Evolutionary conservation across 1,140 invertebrate species (phyloP).

Genomic region (Scaptodrosophila lebanonensis): DNA sequence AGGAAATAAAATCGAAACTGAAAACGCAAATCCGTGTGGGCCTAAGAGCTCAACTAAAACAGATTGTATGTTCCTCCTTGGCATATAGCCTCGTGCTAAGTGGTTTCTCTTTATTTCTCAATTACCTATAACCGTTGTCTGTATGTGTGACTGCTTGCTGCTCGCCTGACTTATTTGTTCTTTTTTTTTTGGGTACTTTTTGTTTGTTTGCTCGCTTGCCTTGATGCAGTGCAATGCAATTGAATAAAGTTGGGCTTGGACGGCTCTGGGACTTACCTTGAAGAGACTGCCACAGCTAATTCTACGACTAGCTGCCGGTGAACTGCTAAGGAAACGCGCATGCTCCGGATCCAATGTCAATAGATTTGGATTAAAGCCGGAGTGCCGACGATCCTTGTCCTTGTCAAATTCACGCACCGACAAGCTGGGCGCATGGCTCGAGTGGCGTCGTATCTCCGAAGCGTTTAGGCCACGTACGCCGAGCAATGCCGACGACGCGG

Average conservation of each 20-base stretch:
- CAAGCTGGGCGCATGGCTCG: conserved; percentile 72
- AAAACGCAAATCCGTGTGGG: too few relatives aligned
- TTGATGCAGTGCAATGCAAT: conserved; percentile 33
- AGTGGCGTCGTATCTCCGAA: conserved; percentile 68
- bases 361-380: conserved; percentile 80
- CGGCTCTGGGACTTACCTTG: conserved; percentile 79
- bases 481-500: conserved; percentile 44
- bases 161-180: conserved; percentile 37
- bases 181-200: not conserved
- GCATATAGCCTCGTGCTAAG: too few relatives aligned
- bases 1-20: not conserved
- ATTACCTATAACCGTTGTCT: conserved; percentile 52
- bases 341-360: conserved; percentile 81
- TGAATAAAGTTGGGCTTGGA: conserved; percentile 21
- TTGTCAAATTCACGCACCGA: conserved; percentile 74
- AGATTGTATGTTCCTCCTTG: not conserved
- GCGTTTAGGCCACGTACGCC: conserved; percentile 49
- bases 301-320: conserved; percentile 85
- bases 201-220: conserved; percentile 29
- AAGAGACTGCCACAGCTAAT: conserved; percentile 88
- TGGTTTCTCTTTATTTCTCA: not conserved
- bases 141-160: conserved; percentile 45
- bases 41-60: too few relatives aligned
- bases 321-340: conserved; percentile 80
- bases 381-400: conserved; percentile 78